Evolutionary conservation across 2,888 invertebrate genomes (phyloP).

Genomic region (Nephrotoma guestfalica): DNA sequence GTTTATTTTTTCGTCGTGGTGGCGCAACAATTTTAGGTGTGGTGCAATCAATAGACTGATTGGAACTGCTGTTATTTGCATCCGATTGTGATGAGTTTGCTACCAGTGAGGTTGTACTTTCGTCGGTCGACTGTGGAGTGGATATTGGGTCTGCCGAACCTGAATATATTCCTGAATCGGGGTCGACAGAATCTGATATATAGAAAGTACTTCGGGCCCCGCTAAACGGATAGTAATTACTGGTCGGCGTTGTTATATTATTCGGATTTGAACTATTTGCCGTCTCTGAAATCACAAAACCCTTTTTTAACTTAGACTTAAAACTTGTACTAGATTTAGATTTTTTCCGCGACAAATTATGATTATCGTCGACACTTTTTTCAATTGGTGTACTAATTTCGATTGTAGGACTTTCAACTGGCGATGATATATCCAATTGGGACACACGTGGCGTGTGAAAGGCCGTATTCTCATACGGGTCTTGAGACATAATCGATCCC

Average conservation of each 20-base stretch:
- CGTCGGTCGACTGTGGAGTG: background rate
- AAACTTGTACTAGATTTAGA: conserved; percentile 37
- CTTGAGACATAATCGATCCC: conserved; percentile 11
- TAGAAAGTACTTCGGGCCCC: conserved; percentile 57
- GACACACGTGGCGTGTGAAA: conserved; percentile 17
- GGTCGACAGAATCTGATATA: conserved; percentile 49
- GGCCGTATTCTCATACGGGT: conserved; percentile 23
- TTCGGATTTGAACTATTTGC: conserved; percentile 19
- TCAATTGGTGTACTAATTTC: background rate
- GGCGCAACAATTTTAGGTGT: background rate
- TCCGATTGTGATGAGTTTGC: background rate
- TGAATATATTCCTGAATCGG: conserved; percentile 43
- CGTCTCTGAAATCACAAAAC: conserved; percentile 38
- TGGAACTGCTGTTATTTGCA: background rate
- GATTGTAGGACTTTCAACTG: conserved; percentile 6
- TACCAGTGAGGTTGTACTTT: background rate
- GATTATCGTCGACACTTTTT: background rate
- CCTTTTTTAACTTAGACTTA: conserved; percentile 44
- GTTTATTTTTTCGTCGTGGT: background rate
- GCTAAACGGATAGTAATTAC: conserved; percentile 27
- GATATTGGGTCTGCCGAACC: conserved; percentile 16
- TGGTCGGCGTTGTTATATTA: conserved; percentile 28
- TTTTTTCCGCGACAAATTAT: conserved; percentile 26
- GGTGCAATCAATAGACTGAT: background rate
- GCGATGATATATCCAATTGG: conserved; percentile 8